These are phyloP conservation scores for Formica selysi DNA, from an alignment of 1,140 invertebrate species.

Conservation along the genomic window DNA sequence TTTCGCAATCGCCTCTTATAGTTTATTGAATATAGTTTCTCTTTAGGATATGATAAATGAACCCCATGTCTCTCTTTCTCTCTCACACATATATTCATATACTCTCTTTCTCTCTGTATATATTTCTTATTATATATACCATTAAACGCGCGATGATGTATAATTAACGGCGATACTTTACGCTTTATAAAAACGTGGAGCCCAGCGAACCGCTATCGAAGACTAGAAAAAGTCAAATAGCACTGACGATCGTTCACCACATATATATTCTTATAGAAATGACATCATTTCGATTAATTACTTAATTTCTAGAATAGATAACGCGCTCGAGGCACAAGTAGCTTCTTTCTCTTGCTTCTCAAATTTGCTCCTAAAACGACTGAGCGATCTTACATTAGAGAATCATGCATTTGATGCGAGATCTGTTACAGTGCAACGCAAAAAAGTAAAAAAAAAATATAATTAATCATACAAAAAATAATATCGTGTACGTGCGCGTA, in stretches of 20 bases:
- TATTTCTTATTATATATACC: constrained; percentile 42
- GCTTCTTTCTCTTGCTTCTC: constrained; percentile 61
- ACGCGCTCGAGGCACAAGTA: constrained; percentile 73
- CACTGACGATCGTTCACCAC: constrained; percentile 64
- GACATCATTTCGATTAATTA: constrained; percentile 50
- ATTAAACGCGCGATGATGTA: constrained; percentile 53
- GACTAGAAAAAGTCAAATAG: constrained; percentile 66
- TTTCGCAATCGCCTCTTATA: constrained; percentile 26
- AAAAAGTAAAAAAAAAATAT: not conserved
- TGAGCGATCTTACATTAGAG: constrained; percentile 35
- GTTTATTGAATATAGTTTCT: constrained; percentile 40
- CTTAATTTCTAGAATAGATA: constrained; percentile 70
- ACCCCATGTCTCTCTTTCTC: constrained; percentile 15
- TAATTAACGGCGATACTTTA: constrained; percentile 57
- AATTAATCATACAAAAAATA: not conserved
- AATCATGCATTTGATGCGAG: not conserved
- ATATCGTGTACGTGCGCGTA: not conserved
- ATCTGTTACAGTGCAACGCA: not conserved
- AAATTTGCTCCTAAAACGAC: constrained; percentile 28
- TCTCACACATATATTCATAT: too few relatives aligned
- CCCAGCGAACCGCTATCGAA: constrained; percentile 60
- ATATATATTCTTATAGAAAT: constrained; percentile 68
- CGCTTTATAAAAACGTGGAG: constrained; percentile 61
- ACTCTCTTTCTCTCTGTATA: not conserved
- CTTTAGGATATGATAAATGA: constrained; percentile 35